Conservation (phyloP, 2,113 vertebrate genomes). For the Poecile atricapillus region DNA sequence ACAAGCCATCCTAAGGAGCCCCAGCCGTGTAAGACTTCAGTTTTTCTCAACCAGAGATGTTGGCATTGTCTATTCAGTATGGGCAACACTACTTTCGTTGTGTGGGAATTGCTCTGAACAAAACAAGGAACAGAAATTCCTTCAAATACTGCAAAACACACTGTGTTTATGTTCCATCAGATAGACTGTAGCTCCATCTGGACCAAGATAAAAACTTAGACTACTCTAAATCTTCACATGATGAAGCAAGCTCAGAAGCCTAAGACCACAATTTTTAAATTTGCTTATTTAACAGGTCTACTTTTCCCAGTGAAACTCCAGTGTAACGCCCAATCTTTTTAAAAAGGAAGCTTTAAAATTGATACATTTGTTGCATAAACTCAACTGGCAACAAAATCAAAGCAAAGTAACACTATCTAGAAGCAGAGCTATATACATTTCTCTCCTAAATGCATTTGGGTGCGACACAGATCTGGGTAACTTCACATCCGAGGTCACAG, state of each 20-base stretch:
- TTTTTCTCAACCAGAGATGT: background rate
- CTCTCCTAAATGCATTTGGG: background rate
- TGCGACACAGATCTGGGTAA: background rate
- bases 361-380: background rate
- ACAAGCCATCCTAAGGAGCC: background rate
- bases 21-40: background rate
- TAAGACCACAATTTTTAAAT: background rate
- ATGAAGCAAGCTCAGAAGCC: background rate
- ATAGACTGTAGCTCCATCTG: background rate
- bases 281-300: background rate
- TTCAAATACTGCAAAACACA: background rate
- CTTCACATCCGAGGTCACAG: background rate
- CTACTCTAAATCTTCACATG: background rate
- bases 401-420: background rate
- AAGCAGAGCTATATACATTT: background rate
- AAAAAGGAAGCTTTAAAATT: background rate
- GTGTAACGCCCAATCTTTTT: background rate
- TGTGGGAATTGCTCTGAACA: background rate
- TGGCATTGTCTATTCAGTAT: background rate
- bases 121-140: background rate
- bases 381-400: background rate
- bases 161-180: background rate
- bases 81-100: background rate
- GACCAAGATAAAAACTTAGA: background rate
- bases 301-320: background rate